Base-by-base conservation (phyloP, 1,140 invertebrate genomes). In the Megalopta genalis region DNA sequence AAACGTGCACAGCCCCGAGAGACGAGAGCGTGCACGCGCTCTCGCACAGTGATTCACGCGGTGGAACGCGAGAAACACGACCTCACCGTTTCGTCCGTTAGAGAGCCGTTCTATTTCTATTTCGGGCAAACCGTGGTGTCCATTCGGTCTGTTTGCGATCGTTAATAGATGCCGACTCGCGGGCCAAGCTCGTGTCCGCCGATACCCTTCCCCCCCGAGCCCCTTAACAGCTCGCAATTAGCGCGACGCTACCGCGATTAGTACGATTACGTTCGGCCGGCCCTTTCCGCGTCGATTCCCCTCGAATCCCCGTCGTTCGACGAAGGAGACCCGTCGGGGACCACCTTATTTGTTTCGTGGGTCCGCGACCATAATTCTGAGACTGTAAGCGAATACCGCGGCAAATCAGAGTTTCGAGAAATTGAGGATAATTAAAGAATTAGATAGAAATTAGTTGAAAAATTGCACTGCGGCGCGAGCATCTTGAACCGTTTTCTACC, bases 21-120 rank as follows among this genome's bases (percentile, higher is more conserved):
- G 65, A 72, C 65, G 54, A 67, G 59, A 63, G 4, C 59, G 76
- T 27, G 64, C 60, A 79, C 73, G 82, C 71, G 88, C 76, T 89
- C 84, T 84, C 87, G 81, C 81, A 39, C 74, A 85, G 88, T 91
- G 90, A 91, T 90, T 91, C 90, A 91, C 88, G 64, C 86, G 69
- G 72, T 87, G 88, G 89, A 90, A 91, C 90, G 90, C 88, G 86
- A 90, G 88, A 90, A 90, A 90, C 87, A 90, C 87, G 88, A 88
- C 87, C 85, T 87, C 84, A 87, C 88, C 86, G 81, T 81, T 76
- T 85, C 84, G 85, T 70, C 82, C 80, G 84, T 84, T 82, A 82
- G 79, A 68, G 86, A 65, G 67, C 69, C 84, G 86, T 90, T 91
- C 90, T 90, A 90, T 89, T 90, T 91, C 89, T 92, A 91, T 88